Evolutionary conservation across 2,113 vertebrate species (phyloP), one percentile per base, ranked within the genome.

Genomic region (Pandion haliaetus): DNA sequence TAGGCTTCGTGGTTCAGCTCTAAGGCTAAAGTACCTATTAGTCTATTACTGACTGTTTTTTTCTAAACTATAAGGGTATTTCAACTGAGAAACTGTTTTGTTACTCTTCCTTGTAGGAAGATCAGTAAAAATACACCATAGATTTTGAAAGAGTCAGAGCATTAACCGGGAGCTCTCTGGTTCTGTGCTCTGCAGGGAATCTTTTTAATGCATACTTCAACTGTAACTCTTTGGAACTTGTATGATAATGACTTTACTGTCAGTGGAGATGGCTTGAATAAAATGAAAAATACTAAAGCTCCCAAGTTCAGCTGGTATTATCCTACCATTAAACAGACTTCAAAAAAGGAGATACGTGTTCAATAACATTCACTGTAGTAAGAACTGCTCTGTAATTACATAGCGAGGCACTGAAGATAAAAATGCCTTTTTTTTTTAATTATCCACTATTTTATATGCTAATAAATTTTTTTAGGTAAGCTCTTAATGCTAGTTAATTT

Each of bases 201-300:
- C 9, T 84, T 95, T 97, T 91, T 85, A 96, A 97, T 80, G 57
- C 77, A 70, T 58, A 82, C 70, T 95, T 94, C 93, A 95, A 93
- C 91, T 87, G 70, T 82, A 95, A 95, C 81, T 97, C 91, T 72
- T 92, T 65, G 83, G 83, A 95, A 89, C 82, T 76, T 85, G 40
- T 34, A 76, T 79, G 69, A 89, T 94, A 96, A 97, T 72, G 70
- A 95, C 91, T 96, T 91, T 91, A 93, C 77, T 89, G 90, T 92
- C 93, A 84, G 83, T 40, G 31, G 73, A 72, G 86, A 93, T 69
- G 72, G 72, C 55, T 86, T 88, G 67, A 95, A 74, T 69, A 76
- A 95, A 95, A 91, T 58, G 77, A 94, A 87, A 94, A 92, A 94
- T 63, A 89, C 77, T 76, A 85, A 89, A 94, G 82, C 70, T 94